A percentile compares a stretch with the other conserved stretches of the same genome.
Conservation (phyloP, 2,888 invertebrate genomes). For the Mamestra brassicae region DNA sequence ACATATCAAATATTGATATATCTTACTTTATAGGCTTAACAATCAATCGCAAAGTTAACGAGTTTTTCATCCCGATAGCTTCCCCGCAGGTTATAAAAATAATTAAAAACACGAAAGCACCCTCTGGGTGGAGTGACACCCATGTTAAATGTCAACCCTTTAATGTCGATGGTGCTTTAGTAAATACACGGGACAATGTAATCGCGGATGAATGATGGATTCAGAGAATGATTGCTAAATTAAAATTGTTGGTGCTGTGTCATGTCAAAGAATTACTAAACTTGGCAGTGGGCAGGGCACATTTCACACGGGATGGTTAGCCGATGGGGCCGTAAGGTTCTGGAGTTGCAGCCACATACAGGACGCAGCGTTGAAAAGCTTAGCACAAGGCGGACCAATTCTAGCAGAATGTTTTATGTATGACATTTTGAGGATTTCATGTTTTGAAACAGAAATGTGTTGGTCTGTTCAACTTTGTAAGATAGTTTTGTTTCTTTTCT, state of each 20-base stretch:
- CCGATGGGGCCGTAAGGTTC: no score
- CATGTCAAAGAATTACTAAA: background rate
- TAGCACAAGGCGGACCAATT: no score
- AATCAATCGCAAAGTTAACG: slow-evolving; percentile 59
- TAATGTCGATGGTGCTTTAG: slow-evolving; percentile 58
- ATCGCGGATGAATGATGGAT: slow-evolving; percentile 63
- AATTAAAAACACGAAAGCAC: slow-evolving; percentile 63
- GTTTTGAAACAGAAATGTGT: background rate
- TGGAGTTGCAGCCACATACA: no score
- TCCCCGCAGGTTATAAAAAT: slow-evolving; percentile 59
- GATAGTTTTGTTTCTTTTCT: background rate
- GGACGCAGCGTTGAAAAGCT: no score
- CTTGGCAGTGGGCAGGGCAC: no score
- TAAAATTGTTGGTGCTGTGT: background rate
- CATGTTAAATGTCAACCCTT: slow-evolving; percentile 63
- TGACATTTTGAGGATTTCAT: background rate
- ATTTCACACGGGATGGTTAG: no score
- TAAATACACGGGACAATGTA: slow-evolving; percentile 67
- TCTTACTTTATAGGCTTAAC: slow-evolving; percentile 48
- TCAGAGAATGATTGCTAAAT: background rate
- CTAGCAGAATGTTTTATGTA: no score
- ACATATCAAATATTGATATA: slow-evolving; percentile 32
- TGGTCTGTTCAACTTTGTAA: background rate
- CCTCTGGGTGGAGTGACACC: slow-evolving; percentile 49
- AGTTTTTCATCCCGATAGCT: slow-evolving; percentile 51